Conservation (phyloP, 1,140 invertebrate species). For the Hyposmocoma kahamanoa region DNA sequence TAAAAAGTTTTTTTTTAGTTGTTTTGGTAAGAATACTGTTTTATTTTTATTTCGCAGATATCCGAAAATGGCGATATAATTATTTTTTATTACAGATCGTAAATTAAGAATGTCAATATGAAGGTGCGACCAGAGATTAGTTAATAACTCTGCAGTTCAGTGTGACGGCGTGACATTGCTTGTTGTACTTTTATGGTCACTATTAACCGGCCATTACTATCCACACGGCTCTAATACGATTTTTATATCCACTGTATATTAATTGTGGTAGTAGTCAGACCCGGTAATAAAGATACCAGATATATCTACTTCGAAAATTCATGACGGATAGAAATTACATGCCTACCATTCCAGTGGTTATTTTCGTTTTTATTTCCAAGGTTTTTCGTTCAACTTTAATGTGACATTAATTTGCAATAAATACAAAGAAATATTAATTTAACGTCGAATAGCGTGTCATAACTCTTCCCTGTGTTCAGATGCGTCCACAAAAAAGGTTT, state of each 20-base stretch:
- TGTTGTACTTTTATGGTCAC: constrained; percentile 42
- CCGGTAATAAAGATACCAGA: constrained; percentile 39
- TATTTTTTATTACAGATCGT: constrained; percentile 15
- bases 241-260: constrained; percentile 48
- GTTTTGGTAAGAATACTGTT: neutral
- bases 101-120: constrained; percentile 7
- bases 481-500: constrained; percentile 28
- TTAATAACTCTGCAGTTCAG: constrained; percentile 16
- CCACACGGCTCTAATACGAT: constrained; percentile 50
- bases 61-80: constrained; percentile 9
- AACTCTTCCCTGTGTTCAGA: constrained; percentile 8
- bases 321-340: constrained; percentile 17
- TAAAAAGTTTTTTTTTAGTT: too few relatives aligned
- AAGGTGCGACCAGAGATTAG: constrained; percentile 13
- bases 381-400: neutral
- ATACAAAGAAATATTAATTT: constrained; percentile 4
- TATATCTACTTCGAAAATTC: constrained; percentile 31
- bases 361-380: neutral
- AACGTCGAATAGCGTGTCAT: constrained; percentile 1
- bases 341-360: neutral
- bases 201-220: constrained; percentile 47
- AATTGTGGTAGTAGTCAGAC: constrained; percentile 49
- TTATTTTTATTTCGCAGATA: neutral
- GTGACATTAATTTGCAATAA: neutral
- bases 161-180: constrained; percentile 34